These are phyloP conservation scores for Hyposoter dolosus DNA, from an alignment of 2,888 invertebrate genomes.

Conservation along the genomic window DNA sequence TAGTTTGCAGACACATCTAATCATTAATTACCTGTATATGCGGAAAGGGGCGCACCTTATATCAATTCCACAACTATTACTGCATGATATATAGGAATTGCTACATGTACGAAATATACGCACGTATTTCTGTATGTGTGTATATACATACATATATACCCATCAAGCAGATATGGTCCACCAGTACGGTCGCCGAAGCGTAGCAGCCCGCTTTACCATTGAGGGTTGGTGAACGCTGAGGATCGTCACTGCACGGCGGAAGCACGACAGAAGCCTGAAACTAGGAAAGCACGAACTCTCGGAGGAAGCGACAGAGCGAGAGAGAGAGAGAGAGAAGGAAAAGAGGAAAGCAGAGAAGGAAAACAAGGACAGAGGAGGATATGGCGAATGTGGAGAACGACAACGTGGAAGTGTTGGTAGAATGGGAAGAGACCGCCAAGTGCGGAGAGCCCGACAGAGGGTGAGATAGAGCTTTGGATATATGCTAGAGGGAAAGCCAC, in stretches of 20 bases:
- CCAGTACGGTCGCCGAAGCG: slow-evolving; percentile 56
- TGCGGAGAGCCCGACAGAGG: slow-evolving; percentile 62
- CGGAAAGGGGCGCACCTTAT: neutral
- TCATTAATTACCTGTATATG: neutral
- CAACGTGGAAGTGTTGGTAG: slow-evolving; percentile 54
- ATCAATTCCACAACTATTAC: neutral
- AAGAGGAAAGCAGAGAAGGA: slow-evolving; percentile 44
- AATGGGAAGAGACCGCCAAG: slow-evolving; percentile 66
- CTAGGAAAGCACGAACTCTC: slow-evolving; percentile 57
- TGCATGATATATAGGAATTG: neutral
- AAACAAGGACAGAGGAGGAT: slow-evolving; percentile 36
- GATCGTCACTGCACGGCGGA: slow-evolving; percentile 56
- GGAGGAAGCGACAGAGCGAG: slow-evolving; percentile 6
- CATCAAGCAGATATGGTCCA: slow-evolving; percentile 52
- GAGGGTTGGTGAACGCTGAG: slow-evolving; percentile 43
- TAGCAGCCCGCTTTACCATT: slow-evolving; percentile 41
- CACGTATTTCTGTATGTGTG: neutral
- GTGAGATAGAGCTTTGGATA: slow-evolving; percentile 58
- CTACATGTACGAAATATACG: neutral
- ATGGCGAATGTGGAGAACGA: slow-evolving; percentile 68
- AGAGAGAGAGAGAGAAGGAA: neutral
- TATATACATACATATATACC: slow-evolving; percentile 25
- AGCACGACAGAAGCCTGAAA: slow-evolving; percentile 62
- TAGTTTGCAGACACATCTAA: too few species aligned
- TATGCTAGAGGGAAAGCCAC: slow-evolving; percentile 57